phyloP scores from a whole-genome alignment of 2,113 vertebrate species.

The Rana temporaria region DNA sequence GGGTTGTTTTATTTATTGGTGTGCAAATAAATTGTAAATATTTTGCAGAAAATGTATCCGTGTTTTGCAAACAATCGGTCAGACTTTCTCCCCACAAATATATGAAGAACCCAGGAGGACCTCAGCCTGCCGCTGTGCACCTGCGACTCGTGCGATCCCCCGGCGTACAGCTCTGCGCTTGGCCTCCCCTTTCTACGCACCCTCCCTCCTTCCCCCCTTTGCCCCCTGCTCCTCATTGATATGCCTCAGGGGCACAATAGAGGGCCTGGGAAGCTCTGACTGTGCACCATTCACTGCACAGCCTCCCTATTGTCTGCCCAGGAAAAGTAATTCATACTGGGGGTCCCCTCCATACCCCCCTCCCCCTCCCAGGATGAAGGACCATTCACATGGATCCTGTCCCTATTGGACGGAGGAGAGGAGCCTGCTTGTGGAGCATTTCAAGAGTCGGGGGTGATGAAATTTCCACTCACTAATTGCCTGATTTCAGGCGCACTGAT shows the following conservation, averaged over 20 bases:
- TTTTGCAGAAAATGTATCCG: too few relatives aligned
- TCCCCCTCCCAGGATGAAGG: not conserved
- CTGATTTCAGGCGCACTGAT: too few relatives aligned
- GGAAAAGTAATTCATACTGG: conserved; percentile 34
- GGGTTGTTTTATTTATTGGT: too few relatives aligned
- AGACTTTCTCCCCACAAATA: too few relatives aligned
- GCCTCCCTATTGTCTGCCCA: conserved; percentile 81
- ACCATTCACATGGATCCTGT: not conserved
- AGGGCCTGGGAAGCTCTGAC: conserved; percentile 83
- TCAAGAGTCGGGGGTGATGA: conserved; percentile 11
- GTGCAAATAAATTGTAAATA: too few relatives aligned
- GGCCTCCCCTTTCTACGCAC: conserved; percentile 11
- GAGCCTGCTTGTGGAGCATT: conserved; percentile 8
- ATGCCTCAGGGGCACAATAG: conserved; percentile 67
- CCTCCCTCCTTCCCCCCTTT: conserved; percentile 49
- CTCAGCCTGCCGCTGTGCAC: not conserved
- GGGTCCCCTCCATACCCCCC: not conserved
- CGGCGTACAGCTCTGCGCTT: too few relatives aligned
- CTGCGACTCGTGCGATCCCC: not conserved
- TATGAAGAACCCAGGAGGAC: too few relatives aligned
- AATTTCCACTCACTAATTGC: too few relatives aligned
- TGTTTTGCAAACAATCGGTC: too few relatives aligned
- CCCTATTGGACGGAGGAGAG: not conserved
- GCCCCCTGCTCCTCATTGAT: conserved; percentile 59
- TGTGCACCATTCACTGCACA: conserved; percentile 75